These are phyloP conservation scores for Pantala flavescens DNA, from an alignment of 1,140 invertebrate genomes.

Conservation along the genomic window DNA sequence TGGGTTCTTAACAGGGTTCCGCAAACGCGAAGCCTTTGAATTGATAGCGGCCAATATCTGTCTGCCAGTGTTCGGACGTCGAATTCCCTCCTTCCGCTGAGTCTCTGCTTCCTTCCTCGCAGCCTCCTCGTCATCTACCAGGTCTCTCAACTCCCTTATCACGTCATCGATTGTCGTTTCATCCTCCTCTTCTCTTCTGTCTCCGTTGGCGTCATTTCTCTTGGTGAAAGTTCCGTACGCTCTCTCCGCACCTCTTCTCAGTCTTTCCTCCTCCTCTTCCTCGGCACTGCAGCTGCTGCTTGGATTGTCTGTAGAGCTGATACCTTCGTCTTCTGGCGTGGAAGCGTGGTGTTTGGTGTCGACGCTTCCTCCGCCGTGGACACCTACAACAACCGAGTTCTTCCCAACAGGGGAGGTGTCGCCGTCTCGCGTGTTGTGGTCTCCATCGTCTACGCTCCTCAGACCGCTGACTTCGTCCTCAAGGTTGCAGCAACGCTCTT, in stretches of 20 bases:
- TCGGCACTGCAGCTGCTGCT: conserved; percentile 9
- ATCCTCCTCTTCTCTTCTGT: not conserved
- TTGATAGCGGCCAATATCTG: not conserved
- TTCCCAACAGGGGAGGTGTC: conserved; percentile 27
- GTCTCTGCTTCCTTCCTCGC: not conserved
- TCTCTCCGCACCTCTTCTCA: not conserved
- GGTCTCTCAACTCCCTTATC: not conserved
- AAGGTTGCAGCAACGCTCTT: conserved; percentile 58
- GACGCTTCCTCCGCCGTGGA: not conserved
- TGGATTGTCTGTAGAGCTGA: conserved; percentile 60
- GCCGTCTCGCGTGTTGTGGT: not conserved
- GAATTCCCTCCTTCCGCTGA: not conserved
- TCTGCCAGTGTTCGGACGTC: not conserved
- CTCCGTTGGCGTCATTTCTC: not conserved
- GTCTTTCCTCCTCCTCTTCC: not conserved
- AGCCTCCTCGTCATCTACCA: not conserved
- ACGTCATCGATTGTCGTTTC: not conserved
- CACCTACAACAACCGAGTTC: conserved; percentile 22
- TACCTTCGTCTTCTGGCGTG: conserved; percentile 76
- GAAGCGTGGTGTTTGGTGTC: conserved; percentile 26
- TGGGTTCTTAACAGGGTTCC: not conserved
- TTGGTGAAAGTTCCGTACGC: not conserved
- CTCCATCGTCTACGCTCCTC: conserved; percentile 25
- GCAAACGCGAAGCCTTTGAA: not conserved
- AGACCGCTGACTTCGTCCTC: conserved; percentile 43